Conservation (phyloP, 2,113 vertebrate species). For the Bostrychus sinensis region DNA sequence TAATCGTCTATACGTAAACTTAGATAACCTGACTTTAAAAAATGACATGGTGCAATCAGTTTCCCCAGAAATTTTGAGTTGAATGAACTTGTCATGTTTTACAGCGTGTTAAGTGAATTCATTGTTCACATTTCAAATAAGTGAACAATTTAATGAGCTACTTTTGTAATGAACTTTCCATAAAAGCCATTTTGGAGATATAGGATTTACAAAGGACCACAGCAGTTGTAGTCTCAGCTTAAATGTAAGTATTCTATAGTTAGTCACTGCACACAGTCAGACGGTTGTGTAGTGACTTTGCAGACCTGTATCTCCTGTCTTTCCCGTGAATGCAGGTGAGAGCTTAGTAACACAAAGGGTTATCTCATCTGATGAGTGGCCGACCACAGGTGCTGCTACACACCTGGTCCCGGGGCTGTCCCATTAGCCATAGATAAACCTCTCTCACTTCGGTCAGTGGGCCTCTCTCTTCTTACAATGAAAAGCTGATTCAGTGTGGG, state of each 20-base stretch:
- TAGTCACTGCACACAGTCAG: background rate
- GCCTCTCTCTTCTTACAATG: constrained; percentile 50
- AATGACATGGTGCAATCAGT: no score
- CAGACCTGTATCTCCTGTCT: constrained; percentile 40
- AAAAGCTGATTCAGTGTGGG: constrained; percentile 27
- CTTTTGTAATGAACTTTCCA: no score
- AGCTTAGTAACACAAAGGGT: constrained; percentile 41
- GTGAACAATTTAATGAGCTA: no score
- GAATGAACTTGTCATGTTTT: no score
- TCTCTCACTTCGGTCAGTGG: constrained; percentile 51
- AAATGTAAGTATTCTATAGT: background rate
- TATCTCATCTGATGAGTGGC: constrained; percentile 42
- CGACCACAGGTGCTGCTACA: constrained; percentile 66
- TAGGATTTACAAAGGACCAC: no score
- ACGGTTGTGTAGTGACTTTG: background rate
- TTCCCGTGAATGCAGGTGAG: constrained; percentile 52
- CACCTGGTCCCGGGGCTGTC: constrained; percentile 63
- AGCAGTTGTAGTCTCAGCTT: background rate
- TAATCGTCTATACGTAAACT: no score
- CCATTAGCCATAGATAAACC: constrained; percentile 55
- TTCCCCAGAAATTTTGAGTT: no score
- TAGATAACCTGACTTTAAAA: no score
- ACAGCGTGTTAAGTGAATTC: no score
- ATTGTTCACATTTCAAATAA: no score
- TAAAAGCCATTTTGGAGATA: no score